Conservation (phyloP, 2,888 invertebrate species). For the Dendrolimus houi region DNA sequence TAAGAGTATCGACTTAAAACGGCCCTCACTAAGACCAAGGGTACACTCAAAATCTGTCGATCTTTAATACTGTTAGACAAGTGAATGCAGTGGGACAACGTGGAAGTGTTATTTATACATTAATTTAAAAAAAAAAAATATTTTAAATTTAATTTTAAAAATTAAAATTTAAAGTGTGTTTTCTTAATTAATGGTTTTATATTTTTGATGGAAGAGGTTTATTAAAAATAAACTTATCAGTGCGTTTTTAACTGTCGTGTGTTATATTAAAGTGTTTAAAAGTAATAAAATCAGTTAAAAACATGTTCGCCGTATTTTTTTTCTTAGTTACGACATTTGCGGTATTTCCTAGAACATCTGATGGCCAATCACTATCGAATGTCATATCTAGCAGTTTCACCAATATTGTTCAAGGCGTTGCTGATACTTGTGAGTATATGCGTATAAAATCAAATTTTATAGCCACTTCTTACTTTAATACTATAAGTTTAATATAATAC, state of each 20-base stretch:
- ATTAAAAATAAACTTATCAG: no score
- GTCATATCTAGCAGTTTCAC: not conserved
- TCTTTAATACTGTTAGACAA: not conserved
- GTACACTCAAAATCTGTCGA: slow-evolving; percentile 3
- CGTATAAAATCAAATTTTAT: not conserved
- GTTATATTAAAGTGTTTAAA: no score
- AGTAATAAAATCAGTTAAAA: not conserved
- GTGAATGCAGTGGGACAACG: not conserved
- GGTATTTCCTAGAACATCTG: not conserved
- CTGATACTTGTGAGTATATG: not conserved
- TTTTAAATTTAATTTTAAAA: no score
- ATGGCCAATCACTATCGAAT: not conserved
- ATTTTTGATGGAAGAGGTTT: no score
- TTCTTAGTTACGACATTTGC: not conserved
- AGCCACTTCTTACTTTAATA: no score
- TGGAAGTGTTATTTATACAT: not conserved
- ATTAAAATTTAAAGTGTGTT: no score
- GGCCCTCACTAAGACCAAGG: not conserved
- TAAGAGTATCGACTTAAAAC: no score
- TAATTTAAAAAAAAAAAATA: no score
- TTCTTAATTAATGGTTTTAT: not conserved
- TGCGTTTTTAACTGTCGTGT: no score
- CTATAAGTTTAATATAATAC: no score
- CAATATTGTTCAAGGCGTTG: not conserved
- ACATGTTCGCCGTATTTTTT: not conserved